A percentile compares a stretch with the other conserved stretches of the same genome.
Conservation (phyloP, 2,113 vertebrate species). For the Laterallus jamaicensis region DNA sequence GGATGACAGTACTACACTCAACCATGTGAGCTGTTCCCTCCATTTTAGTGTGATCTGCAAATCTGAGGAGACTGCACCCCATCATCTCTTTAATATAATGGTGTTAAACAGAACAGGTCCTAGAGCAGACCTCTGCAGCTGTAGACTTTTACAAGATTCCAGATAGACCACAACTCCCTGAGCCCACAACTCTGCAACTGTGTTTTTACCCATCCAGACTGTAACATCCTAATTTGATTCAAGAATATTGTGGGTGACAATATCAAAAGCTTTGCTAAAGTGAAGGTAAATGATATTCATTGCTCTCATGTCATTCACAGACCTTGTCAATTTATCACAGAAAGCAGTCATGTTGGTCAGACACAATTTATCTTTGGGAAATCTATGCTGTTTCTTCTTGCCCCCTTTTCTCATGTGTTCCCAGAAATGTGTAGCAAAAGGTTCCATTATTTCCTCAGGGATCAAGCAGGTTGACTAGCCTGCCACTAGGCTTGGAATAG, state of each 20-base stretch:
- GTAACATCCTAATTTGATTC: background rate
- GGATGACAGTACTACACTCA: background rate
- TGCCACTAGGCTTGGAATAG: background rate
- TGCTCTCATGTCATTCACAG: background rate
- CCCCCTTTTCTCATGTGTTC: background rate
- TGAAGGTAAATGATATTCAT: background rate
- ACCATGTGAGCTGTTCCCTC: accelerated
- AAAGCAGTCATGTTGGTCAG: background rate
- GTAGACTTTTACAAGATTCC: background rate
- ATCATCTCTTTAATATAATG: background rate
- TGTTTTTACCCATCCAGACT: background rate
- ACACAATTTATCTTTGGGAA: background rate
- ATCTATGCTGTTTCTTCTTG: background rate
- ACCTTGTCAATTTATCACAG: background rate
- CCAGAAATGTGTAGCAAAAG: background rate
- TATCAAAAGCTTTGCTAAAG: background rate
- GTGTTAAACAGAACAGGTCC: background rate
- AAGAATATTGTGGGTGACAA: background rate
- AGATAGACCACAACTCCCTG: background rate
- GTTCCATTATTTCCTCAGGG: background rate
- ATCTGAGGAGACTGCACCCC: background rate
- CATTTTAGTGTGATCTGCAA: background rate
- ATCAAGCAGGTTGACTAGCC: background rate
- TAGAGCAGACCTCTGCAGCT: background rate
- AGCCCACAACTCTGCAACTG: background rate